Percentiles rank a stretch among this genome's conserved stretches.
These are phyloP conservation scores for Pseudomyrmex flavicornis DNA, from an alignment of 1,140 invertebrate species.

Conservation along the genomic window DNA sequence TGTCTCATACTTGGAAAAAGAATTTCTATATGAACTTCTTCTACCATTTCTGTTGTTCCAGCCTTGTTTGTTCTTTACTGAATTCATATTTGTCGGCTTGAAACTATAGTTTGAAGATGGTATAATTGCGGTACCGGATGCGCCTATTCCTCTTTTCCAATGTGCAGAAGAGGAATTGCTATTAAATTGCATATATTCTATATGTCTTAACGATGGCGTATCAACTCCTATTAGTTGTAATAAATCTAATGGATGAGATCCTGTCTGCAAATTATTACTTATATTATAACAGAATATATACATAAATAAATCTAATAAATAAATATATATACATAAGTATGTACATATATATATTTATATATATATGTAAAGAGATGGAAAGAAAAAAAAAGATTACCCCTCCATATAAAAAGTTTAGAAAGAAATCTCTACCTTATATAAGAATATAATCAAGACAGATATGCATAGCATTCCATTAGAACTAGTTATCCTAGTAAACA, in stretches of 20 bases:
- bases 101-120: conserved; percentile 74
- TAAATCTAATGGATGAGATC: conserved; percentile 78
- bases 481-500: not conserved
- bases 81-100: conserved; percentile 72
- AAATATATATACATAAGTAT: no score
- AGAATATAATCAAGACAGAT: not conserved
- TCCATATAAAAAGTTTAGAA: no score
- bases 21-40: conserved; percentile 73
- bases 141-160: conserved; percentile 76
- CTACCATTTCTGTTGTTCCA: conserved; percentile 81
- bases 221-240: conserved; percentile 80
- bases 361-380: no score
- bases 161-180: conserved; percentile 58
- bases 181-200: conserved; percentile 75
- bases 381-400: not conserved
- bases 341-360: no score
- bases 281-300: conserved; percentile 7
- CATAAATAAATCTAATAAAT: no score
- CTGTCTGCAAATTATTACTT: conserved; percentile 74
- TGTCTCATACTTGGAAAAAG: conserved; percentile 72
- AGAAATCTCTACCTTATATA: not conserved
- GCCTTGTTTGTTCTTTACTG: conserved; percentile 76
- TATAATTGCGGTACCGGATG: conserved; percentile 68
- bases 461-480: not conserved
- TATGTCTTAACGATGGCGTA: conserved; percentile 73